phyloP scores from a whole-genome alignment of 35 echinoderm and acorn worm genomes.

The Strongylocentrotus purpuratus region DNA sequence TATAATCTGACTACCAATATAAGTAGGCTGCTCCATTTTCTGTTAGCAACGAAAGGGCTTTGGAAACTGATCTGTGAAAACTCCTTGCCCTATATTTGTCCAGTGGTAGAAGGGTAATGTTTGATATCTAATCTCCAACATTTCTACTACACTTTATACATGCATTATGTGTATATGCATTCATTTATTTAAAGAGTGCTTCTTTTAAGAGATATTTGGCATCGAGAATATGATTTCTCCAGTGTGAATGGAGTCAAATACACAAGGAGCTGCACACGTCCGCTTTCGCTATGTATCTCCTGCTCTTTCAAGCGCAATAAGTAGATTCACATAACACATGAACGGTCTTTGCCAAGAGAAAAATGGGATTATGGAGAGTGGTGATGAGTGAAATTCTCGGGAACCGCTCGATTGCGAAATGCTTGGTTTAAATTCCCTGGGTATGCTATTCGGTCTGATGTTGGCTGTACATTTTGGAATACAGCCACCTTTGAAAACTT shows the following conservation, averaged over 20 bases:
- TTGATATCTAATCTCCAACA: no score
- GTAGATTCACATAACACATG: conserved; percentile 3
- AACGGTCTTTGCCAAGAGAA: background rate
- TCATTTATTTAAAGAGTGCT: no score
- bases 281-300: background rate
- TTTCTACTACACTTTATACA: no score
- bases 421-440: background rate
- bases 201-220: no score
- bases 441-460: background rate
- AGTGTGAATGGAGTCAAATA: background rate
- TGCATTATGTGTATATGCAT: no score
- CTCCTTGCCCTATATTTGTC: no score
- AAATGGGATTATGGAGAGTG: background rate
- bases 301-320: background rate
- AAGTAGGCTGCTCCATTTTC: no score
- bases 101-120: no score
- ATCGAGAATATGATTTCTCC: background rate
- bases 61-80: no score
- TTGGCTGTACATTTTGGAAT: background rate
- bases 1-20: no score
- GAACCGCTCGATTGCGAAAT: background rate
- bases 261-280: background rate
- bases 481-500: background rate
- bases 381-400: background rate
- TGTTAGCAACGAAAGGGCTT: no score